phyloP scores from a whole-genome alignment of 2,888 invertebrate species.

The Myathropa florea region DNA sequence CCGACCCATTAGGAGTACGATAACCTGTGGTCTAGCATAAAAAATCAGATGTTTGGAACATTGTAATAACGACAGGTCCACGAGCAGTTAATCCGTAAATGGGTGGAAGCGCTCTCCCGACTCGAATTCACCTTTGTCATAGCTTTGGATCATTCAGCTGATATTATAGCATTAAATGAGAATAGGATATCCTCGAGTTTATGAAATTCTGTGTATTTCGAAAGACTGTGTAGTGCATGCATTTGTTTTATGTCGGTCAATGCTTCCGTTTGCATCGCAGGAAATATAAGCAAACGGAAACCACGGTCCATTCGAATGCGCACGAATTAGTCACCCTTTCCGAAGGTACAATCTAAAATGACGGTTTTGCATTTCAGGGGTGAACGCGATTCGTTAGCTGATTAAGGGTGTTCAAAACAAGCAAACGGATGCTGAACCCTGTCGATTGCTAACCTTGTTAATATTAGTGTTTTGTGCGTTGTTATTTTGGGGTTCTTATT shows the following conservation, averaged over 20 bases:
- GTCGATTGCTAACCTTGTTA: slow-evolving; percentile 6
- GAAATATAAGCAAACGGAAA: slow-evolving; percentile 67
- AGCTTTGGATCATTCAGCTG: slow-evolving; percentile 45
- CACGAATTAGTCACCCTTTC: neutral
- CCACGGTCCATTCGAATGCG: slow-evolving; percentile 34
- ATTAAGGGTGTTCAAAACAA: slow-evolving; percentile 66
- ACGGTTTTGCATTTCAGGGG: slow-evolving; percentile 25
- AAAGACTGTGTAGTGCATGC: slow-evolving; percentile 5
- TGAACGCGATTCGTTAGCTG: slow-evolving; percentile 57
- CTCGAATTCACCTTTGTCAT: slow-evolving; percentile 13
- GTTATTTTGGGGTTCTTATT: slow-evolving; percentile 6
- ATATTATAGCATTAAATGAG: slow-evolving; percentile 37
- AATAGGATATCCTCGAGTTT: slow-evolving; percentile 3
- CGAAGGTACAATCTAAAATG: slow-evolving; percentile 26
- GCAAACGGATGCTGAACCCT: slow-evolving; percentile 54
- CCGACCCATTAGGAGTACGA: slow-evolving; percentile 39
- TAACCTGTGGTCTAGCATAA: slow-evolving; percentile 38
- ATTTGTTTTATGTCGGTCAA: slow-evolving; percentile 63
- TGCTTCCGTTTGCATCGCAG: slow-evolving; percentile 53
- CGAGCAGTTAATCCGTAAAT: too few species aligned
- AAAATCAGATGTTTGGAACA: neutral
- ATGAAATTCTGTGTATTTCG: neutral
- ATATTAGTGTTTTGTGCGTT: slow-evolving; percentile 36
- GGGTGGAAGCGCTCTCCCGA: neutral
- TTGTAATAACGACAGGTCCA: too few species aligned